A percentile compares a stretch with the other conserved stretches of the same genome.
phyloP scores from a whole-genome alignment of 2,113 vertebrate genomes.

The Struthidea cinerea region DNA sequence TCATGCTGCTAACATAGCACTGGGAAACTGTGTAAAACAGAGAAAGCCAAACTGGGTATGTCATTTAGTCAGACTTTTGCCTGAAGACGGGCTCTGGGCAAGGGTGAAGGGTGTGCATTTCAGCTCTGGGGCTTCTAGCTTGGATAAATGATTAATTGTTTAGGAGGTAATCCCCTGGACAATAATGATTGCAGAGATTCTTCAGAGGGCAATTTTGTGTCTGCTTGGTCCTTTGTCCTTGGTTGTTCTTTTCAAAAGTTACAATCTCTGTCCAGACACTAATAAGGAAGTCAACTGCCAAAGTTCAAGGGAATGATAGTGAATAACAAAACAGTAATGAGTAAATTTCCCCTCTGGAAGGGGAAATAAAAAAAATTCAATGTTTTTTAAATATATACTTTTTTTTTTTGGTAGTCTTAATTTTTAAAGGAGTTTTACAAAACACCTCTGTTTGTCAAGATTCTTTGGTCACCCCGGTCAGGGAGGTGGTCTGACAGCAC shows the following conservation, averaged over 20 bases:
- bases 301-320: background rate
- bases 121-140: background rate
- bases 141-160: background rate
- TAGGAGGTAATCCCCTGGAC: background rate
- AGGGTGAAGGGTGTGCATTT: background rate
- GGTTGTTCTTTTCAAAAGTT: background rate
- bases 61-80: background rate
- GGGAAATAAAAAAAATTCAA: background rate
- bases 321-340: background rate
- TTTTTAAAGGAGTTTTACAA: background rate
- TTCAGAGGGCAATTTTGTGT: background rate
- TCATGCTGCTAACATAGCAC: rapidly evolving
- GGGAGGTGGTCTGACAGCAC: background rate
- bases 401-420: background rate
- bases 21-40: background rate
- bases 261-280: background rate
- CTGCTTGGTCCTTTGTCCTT: background rate
- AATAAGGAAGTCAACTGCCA: background rate
- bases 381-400: background rate
- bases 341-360: background rate
- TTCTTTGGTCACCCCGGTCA: background rate
- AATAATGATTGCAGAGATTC: background rate
- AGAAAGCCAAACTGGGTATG: background rate
- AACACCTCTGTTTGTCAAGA: background rate
- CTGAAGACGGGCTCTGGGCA: background rate